Evolutionary conservation across 2,888 invertebrate genomes (phyloP).

Genomic region (Cremastinae sp.): DNA sequence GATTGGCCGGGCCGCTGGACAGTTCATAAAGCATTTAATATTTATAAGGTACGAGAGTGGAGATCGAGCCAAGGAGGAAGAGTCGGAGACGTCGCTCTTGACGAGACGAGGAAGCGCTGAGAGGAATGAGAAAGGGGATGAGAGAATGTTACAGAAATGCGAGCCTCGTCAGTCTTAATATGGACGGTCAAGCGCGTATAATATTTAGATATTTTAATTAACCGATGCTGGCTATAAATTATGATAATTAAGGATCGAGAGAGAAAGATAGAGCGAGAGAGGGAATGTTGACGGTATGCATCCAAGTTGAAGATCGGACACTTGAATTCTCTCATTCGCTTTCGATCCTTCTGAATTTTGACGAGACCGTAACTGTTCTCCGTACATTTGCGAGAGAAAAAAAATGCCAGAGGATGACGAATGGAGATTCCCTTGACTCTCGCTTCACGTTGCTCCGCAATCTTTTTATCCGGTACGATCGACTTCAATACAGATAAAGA

Average conservation of each 20-base stretch:
- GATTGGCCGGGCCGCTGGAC: slow-evolving; percentile 64
- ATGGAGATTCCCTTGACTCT: slow-evolving; percentile 59
- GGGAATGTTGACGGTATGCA: slow-evolving; percentile 29
- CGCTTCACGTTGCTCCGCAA: slow-evolving; percentile 57
- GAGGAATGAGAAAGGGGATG: slow-evolving; percentile 27
- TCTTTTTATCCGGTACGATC: slow-evolving; percentile 2
- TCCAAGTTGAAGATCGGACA: slow-evolving; percentile 37
- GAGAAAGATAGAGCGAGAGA: slow-evolving; percentile 29
- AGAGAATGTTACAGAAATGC: slow-evolving; percentile 26
- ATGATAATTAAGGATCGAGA: slow-evolving; percentile 73
- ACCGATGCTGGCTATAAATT: slow-evolving; percentile 76
- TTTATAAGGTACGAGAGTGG: slow-evolving; percentile 75
- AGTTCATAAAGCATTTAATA: slow-evolving; percentile 75
- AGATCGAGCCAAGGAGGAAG: slow-evolving; percentile 42
- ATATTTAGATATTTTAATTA: slow-evolving; percentile 79
- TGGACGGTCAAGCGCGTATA: slow-evolving; percentile 62
- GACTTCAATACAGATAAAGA: background rate
- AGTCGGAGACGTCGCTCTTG: slow-evolving; percentile 32
- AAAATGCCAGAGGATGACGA: slow-evolving; percentile 49
- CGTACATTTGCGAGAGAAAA: background rate
- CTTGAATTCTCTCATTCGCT: slow-evolving; percentile 30
- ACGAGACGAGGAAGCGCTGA: slow-evolving; percentile 60
- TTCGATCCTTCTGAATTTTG: slow-evolving; percentile 43
- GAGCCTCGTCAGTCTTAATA: slow-evolving; percentile 63
- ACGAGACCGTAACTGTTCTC: too few species aligned